These are phyloP conservation scores for Papilio aristodemus DNA, from an alignment of 1,140 invertebrate species.

Conservation along the genomic window DNA sequence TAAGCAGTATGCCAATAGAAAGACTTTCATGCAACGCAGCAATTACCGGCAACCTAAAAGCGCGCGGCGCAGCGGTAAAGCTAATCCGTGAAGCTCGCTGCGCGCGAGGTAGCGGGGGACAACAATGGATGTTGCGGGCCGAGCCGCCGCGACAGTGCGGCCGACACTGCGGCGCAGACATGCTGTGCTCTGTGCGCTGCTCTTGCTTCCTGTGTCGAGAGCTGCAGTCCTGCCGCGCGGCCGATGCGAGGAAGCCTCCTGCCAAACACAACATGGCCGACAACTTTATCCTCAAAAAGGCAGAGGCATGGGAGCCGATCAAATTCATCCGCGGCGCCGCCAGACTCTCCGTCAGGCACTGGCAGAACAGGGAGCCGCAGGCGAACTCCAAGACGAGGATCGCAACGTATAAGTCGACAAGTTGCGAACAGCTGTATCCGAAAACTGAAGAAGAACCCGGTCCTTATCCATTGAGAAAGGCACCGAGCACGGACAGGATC, in stretches of 20 bases:
- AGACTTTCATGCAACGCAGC: slow-evolving; percentile 6
- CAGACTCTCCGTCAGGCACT: slow-evolving; percentile 75
- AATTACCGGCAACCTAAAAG: slow-evolving; percentile 23
- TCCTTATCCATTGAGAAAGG: slow-evolving; percentile 66
- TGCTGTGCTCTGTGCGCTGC: slow-evolving; percentile 81
- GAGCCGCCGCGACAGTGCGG: slow-evolving; percentile 58
- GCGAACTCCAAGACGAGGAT: slow-evolving; percentile 59
- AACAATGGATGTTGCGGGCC: slow-evolving; percentile 58
- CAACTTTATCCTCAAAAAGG: slow-evolving; percentile 82
- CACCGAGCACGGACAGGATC: slow-evolving; percentile 74
- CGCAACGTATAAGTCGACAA: slow-evolving; percentile 76
- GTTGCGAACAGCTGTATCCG: slow-evolving; percentile 75
- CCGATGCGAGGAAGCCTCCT: slow-evolving; percentile 65
- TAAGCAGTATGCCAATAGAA: background rate
- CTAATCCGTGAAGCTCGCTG: slow-evolving; percentile 55
- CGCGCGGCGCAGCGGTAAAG: slow-evolving; percentile 55
- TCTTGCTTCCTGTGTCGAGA: slow-evolving; percentile 82
- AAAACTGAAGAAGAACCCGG: slow-evolving; percentile 72
- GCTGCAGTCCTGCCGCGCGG: slow-evolving; percentile 76
- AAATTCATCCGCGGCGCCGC: slow-evolving; percentile 80
- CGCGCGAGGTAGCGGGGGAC: slow-evolving; percentile 61
- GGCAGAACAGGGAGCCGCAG: slow-evolving; percentile 71
- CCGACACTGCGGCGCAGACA: slow-evolving; percentile 66
- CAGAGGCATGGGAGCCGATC: slow-evolving; percentile 80
- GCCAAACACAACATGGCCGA: slow-evolving; percentile 72